Evolutionary conservation across 1,140 invertebrate genomes (phyloP).

Genomic region (Zaprionus taronus): DNA sequence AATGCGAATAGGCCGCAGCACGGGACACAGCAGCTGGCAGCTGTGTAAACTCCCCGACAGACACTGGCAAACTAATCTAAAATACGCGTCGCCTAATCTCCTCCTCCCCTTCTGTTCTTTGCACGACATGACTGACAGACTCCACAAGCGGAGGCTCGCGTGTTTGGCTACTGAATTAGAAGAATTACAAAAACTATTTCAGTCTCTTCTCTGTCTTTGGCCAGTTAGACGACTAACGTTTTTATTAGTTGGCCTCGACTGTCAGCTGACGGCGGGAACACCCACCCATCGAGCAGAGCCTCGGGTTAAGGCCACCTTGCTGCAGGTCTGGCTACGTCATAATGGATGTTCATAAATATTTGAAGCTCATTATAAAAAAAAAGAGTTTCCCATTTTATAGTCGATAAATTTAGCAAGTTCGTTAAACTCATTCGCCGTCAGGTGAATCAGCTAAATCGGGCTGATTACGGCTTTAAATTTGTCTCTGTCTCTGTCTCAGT

Average conservation of each 20-base stretch:
- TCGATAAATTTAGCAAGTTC: conserved; percentile 76
- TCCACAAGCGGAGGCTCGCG: conserved; percentile 56
- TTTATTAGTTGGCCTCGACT: conserved; percentile 60
- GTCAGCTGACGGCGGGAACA: conserved; percentile 68
- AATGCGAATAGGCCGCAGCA: conserved; percentile 62
- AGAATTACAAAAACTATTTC: conserved; percentile 37
- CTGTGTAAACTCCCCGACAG: conserved; percentile 17
- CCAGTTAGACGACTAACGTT: conserved; percentile 73
- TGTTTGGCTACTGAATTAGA: conserved; percentile 68
- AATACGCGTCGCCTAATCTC: conserved; percentile 15
- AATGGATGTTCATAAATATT: conserved; percentile 64
- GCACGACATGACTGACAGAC: conserved; percentile 60
- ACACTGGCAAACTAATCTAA: conserved; percentile 34
- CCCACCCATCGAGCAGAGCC: conserved; percentile 53
- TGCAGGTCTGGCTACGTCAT: conserved; percentile 13
- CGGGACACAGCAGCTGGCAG: conserved; percentile 42
- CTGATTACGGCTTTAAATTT: conserved; percentile 14
- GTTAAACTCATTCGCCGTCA: conserved; percentile 61
- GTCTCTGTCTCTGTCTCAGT: conserved; percentile 19
- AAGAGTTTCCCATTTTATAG: conserved; percentile 70
- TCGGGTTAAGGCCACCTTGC: conserved; percentile 29
- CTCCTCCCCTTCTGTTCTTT: conserved; percentile 9
- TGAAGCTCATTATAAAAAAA: conserved; percentile 69
- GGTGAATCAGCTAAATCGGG: conserved; percentile 33
- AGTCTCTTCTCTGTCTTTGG: conserved; percentile 36